phyloP scores from a whole-genome alignment of 37 sponge, comb jelly and placozoan genomes.

The Cliona cf. orientalis region DNA sequence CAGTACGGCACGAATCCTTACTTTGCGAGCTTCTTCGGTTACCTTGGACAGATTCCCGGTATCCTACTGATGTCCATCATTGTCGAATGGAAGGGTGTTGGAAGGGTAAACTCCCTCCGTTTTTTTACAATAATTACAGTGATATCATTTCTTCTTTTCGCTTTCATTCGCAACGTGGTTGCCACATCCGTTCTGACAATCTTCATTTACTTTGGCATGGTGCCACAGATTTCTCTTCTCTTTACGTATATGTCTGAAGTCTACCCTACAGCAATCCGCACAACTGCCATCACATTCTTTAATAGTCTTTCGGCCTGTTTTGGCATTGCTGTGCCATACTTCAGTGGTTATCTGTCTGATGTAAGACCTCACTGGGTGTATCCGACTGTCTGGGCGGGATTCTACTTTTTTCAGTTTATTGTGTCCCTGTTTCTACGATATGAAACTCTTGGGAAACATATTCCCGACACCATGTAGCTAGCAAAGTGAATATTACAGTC shows the following conservation, averaged over 20 bases:
- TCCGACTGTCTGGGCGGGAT: conserved; percentile 34
- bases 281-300: conserved; percentile 26
- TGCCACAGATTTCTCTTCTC: background rate
- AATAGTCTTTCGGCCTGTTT: background rate
- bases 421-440: conserved; percentile 34
- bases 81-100: conserved; percentile 58
- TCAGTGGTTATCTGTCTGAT: conserved; percentile 47
- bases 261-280: conserved; percentile 57
- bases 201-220: conserved; percentile 19
- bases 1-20: conserved; percentile 20
- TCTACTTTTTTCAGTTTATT: conserved; percentile 36
- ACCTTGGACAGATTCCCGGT: conserved; percentile 62
- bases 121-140: conserved; percentile 13
- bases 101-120: conserved; percentile 60
- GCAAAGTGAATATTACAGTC: too few relatives aligned
- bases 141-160: conserved; percentile 36
- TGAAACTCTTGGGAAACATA: conserved; percentile 33
- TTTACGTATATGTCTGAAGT: conserved; percentile 36
- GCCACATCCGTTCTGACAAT: conserved; percentile 35
- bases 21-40: conserved; percentile 40
- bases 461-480: conserved; percentile 27
- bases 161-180: conserved; percentile 31
- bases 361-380: conserved; percentile 39
- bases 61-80: conserved; percentile 60
- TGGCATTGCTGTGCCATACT: conserved; percentile 19